Percentiles rank a stretch among this genome's conserved stretches.
Evolutionary conservation across 2,797 vertebrate genomes (phyloP).

Genomic region (Phaenicophaeus curvirostris): DNA sequence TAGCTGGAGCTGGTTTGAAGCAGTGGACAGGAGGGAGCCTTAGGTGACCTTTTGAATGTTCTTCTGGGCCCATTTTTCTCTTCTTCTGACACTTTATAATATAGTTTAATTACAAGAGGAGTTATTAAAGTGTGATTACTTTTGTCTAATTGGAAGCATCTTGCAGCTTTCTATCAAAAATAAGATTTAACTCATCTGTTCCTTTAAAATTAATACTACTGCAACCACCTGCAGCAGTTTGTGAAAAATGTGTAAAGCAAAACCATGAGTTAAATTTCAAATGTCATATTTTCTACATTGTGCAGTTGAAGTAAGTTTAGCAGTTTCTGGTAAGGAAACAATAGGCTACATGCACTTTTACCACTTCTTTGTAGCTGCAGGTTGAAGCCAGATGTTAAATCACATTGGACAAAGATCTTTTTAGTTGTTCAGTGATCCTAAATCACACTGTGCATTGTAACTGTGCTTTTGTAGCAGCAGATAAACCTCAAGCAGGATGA

Average conservation of each 20-base stretch:
- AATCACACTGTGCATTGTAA: background rate
- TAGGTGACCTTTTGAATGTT: constrained; percentile 8
- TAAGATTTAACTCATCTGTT: constrained; percentile 21
- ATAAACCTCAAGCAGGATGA: background rate
- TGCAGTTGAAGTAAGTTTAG: background rate
- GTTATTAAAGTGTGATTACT: constrained; percentile 21
- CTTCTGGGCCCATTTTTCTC: constrained; percentile 7
- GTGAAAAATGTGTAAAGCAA: background rate
- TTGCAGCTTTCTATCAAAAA: constrained; percentile 37
- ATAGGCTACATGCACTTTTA: background rate
- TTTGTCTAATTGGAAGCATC: constrained; percentile 9
- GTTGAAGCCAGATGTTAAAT: background rate
- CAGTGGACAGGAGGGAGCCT: background rate
- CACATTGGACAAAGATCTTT: background rate
- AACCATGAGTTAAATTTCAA: background rate
- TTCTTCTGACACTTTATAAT: background rate
- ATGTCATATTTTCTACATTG: background rate
- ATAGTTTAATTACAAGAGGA: constrained; percentile 13
- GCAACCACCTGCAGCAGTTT: background rate
- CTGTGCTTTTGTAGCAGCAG: background rate
- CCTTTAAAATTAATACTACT: constrained; percentile 2
- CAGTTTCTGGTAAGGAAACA: background rate
- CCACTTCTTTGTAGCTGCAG: background rate
- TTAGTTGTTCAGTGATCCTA: background rate
- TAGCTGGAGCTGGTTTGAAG: background rate